These are phyloP conservation scores for Columba guinea DNA, from an alignment of 2,797 vertebrate genomes.

Conservation along the genomic window DNA sequence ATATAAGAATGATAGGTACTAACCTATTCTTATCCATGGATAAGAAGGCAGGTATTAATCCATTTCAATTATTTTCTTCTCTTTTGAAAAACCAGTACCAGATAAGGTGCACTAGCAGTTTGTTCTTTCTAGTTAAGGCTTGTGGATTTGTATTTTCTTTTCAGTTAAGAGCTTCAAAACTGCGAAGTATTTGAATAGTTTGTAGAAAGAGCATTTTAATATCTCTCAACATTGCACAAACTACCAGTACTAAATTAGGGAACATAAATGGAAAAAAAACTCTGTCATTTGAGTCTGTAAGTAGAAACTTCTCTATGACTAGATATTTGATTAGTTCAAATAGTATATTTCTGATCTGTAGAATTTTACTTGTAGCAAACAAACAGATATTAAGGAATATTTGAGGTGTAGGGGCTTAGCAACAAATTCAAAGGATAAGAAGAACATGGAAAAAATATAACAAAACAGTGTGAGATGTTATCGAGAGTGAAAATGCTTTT, in stretches of 20 bases:
- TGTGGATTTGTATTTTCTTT: background rate
- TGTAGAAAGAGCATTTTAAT: background rate
- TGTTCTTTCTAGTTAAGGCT: background rate
- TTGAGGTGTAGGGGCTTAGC: background rate
- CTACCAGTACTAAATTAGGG: background rate
- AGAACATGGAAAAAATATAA: background rate
- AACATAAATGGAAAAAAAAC: background rate
- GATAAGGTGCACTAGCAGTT: background rate
- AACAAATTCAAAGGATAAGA: background rate
- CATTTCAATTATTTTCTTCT: background rate
- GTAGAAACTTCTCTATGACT: background rate
- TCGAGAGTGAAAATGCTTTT: background rate
- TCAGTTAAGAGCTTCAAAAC: background rate
- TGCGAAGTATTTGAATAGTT: background rate
- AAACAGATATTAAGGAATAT: background rate
- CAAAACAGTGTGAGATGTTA: background rate
- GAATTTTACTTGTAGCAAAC: background rate
- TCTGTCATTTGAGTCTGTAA: background rate
- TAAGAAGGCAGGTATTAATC: background rate
- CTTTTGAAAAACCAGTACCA: background rate
- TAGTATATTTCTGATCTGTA: background rate
- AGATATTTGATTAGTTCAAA: background rate
- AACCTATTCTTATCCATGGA: background rate
- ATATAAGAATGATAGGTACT: background rate
- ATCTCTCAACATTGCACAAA: background rate